These are phyloP conservation scores for Callosobruchus maculatus DNA, from an alignment of 2,888 invertebrate genomes.

Conservation along the genomic window DNA sequence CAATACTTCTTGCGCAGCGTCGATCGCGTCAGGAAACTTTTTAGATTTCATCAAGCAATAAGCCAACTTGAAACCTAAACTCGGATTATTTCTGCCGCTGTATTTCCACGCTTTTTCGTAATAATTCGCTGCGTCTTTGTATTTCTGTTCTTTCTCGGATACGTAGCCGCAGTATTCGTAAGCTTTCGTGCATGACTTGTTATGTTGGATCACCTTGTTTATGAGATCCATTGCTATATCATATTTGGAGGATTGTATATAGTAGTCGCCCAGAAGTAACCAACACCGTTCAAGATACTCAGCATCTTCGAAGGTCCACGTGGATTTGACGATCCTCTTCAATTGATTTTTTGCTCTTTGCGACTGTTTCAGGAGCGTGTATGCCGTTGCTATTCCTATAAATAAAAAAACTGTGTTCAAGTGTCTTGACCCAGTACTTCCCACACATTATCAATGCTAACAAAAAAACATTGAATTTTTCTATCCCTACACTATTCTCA, in stretches of 20 bases:
- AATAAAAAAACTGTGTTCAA: not conserved
- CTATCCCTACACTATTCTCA: too few relatives aligned
- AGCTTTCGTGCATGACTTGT: constrained; percentile 85
- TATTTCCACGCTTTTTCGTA: constrained; percentile 86
- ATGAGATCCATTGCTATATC: constrained; percentile 85
- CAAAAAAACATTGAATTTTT: too few relatives aligned
- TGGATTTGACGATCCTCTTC: constrained; percentile 79
- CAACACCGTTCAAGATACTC: constrained; percentile 95
- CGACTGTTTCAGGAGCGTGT: constrained; percentile 84
- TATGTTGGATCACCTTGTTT: constrained; percentile 71
- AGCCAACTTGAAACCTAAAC: constrained; percentile 89
- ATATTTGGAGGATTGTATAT: constrained; percentile 75
- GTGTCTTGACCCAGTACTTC: too few relatives aligned
- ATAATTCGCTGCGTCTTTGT: constrained; percentile 75
- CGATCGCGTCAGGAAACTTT: constrained; percentile 85
- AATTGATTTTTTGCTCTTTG: constrained; percentile 90
- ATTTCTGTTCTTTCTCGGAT: constrained; percentile 89
- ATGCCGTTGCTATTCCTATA: constrained; percentile 62
- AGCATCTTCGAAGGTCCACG: constrained; percentile 94
- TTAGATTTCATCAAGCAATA: constrained; percentile 89
- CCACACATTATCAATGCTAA: too few relatives aligned
- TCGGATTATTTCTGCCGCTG: constrained; percentile 76
- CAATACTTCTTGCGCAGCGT: constrained; percentile 81
- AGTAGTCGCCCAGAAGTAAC: constrained; percentile 89
- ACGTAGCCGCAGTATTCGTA: constrained; percentile 85